Evolutionary conservation across 2,113 vertebrate genomes (phyloP), one percentile per base, ranked within the genome.

Genomic region (Poeciliopsis occidentalis): DNA sequence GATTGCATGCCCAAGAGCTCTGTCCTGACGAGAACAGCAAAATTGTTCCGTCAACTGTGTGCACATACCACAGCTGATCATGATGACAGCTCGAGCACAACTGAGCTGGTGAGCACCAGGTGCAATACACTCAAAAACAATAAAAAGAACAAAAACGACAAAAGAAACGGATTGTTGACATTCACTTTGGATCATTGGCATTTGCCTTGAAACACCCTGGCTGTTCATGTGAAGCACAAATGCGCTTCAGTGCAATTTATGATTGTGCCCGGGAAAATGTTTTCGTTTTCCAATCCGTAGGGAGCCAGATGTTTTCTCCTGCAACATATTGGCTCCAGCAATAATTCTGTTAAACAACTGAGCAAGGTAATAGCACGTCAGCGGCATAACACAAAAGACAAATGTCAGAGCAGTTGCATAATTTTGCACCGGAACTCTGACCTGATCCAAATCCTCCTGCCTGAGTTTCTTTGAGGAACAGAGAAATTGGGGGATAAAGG

Each of bases 11-110:
- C 89, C 76, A 54, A 69, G 70, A 88, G 84, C 85, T 76, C 62
- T 34, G 74, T 84, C 73, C 75, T 85, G 41, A 73, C 62, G 60
- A 67, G 66, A 73, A 81, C 75, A 84, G 81, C 64, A 67, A 84
- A 87, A 91, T 90, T 86, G 86, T 75, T 86, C 84, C 80, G 91
- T 88, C 82, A 84, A 73, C 79, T 81, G 82, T 47, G 66, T 32
- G 66, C 73, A 70, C 87, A 79, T 67, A 81, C 63, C 62, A 73
- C 60, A 29, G 61, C 71, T 67, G 72, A 83, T 88, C 78, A 81
- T 7, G 10, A 66, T 85, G 88, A 81, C 82, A 79, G 77, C 80
- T 32, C 2, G 39, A 71, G 77, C 66, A 64, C 31, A 2, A 41
- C 47, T 8, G 75, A 27, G 64, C 12, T 17, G 39, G 15, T 63